Base-by-base conservation (phyloP, 2,888 invertebrate genomes). In the Heliconius charithonia region DNA sequence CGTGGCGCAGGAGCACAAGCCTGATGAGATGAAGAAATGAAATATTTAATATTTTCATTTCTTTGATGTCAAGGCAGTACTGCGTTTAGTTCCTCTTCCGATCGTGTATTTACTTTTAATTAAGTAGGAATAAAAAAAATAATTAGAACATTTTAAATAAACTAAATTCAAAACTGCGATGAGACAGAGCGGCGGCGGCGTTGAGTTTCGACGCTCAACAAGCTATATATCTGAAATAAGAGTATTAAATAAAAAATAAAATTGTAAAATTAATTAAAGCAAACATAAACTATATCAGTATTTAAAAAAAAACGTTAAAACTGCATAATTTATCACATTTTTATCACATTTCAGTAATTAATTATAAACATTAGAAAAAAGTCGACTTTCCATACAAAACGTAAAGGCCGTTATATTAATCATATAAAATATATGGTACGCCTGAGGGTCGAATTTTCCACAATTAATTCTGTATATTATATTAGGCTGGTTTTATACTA, bases 361-460 rank as follows among this genome's bases (percentile, higher is more conserved):
- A 84, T 82, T 79, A 80, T 78, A 62, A 37, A 76, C 81, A 82
- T 82, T 81, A 82, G 56, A 75, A 75, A 75, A 81, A 81, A 76
- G 77, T 82, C 81, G 82, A 86, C 85, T 86, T 83, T 82, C 80
- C 80, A 41, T 67, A 82, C 76, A 80, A 82, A 63, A 83, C 82
- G 82, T 82, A 75, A 82, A 70, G 37, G 80, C 77, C 67, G 79
- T 83, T 81, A 80, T 83, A 84, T 85, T 84, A 86, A 86, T 86
- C 85, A 86, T 82, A 82, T 82, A 83, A 79, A 84, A 84, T 83
- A 84, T 84, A 84, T 81, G 83, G 83, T 83, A 84, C 75, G 80
- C 81, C 51, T 76, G 66, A 74, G 66, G 80, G 81, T 78, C 81
- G 81, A 83, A 83, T 82, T 83, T 83, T 80, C 74, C 59, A 62